These are phyloP conservation scores for Montipora foliosa DNA, from an alignment of 64 coral and sea anemone genomes.

Conservation along the genomic window DNA sequence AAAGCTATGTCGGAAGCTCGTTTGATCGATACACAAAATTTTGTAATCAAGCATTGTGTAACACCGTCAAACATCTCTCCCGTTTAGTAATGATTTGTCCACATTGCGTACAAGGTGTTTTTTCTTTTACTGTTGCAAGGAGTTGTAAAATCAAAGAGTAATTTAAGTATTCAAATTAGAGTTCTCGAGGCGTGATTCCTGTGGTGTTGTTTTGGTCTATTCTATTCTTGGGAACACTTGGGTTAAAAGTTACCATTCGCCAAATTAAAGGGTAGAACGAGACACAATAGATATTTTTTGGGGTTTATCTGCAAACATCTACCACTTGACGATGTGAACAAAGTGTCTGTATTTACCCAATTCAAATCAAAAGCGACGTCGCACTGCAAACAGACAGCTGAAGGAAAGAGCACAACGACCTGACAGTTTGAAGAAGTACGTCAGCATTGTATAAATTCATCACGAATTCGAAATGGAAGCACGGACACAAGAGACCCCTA, in stretches of 20 bases:
- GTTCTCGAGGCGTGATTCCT: not conserved
- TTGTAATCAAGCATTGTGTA: not conserved
- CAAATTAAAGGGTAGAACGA: not conserved
- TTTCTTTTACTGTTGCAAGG: not conserved
- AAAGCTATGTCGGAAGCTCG: not conserved
- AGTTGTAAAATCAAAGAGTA: not conserved
- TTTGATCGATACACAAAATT: not conserved
- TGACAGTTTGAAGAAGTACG: slow-evolving; percentile 52
- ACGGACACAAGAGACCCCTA: slow-evolving; percentile 37
- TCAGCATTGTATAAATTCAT: slow-evolving; percentile 43
- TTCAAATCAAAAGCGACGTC: not conserved
- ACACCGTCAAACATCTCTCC: not conserved
- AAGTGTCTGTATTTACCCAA: slow-evolving; percentile 21
- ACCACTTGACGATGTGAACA: not conserved
- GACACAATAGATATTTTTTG: not conserved
- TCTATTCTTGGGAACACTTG: not conserved
- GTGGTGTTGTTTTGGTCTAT: not conserved
- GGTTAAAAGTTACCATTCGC: not conserved
- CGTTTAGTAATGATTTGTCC: not conserved
- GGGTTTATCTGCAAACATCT: not conserved
- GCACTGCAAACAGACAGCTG: not conserved
- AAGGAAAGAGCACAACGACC: not conserved
- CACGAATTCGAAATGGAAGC: not conserved
- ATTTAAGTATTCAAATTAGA: not conserved
- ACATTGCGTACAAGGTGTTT: not conserved